Conservation (phyloP, 2,113 vertebrate genomes). For the Pholis gunnellus region DNA sequence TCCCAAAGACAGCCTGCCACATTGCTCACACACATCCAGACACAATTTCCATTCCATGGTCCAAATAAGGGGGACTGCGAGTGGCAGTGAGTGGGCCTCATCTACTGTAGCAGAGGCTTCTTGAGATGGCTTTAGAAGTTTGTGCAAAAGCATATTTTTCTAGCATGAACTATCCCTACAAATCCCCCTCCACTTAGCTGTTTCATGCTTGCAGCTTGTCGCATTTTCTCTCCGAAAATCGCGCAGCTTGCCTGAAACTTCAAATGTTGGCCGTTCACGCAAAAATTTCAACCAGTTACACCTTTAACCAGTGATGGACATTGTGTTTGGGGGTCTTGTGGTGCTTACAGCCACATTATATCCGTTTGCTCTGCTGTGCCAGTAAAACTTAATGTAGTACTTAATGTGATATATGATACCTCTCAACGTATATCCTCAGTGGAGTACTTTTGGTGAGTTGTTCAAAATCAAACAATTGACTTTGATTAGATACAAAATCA, state of each 20-base stretch:
- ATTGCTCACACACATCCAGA: slow-evolving; percentile 49
- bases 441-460: not conserved
- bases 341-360: not conserved
- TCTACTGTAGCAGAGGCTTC: slow-evolving; percentile 42
- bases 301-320: slow-evolving; percentile 1
- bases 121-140: slow-evolving; percentile 42
- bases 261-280: not conserved
- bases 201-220: slow-evolving; percentile 27
- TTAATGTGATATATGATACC: not conserved
- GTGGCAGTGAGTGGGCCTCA: slow-evolving; percentile 43
- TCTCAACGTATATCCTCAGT: not conserved
- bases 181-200: slow-evolving; percentile 19
- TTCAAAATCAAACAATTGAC: not conserved
- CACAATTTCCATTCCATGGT: slow-evolving; percentile 41
- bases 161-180: slow-evolving; percentile 11
- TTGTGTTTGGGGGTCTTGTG: not conserved
- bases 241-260: not conserved
- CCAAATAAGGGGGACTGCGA: slow-evolving; percentile 48
- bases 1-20: slow-evolving; percentile 38
- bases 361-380: slow-evolving; percentile 21
- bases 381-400: no score
- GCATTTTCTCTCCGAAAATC: slow-evolving; percentile 8
- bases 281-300: not conserved
- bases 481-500: not conserved
- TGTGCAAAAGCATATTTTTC: slow-evolving; percentile 31